Conservation (phyloP, 2,797 vertebrate species). For the Orestias chungarensis region DNA sequence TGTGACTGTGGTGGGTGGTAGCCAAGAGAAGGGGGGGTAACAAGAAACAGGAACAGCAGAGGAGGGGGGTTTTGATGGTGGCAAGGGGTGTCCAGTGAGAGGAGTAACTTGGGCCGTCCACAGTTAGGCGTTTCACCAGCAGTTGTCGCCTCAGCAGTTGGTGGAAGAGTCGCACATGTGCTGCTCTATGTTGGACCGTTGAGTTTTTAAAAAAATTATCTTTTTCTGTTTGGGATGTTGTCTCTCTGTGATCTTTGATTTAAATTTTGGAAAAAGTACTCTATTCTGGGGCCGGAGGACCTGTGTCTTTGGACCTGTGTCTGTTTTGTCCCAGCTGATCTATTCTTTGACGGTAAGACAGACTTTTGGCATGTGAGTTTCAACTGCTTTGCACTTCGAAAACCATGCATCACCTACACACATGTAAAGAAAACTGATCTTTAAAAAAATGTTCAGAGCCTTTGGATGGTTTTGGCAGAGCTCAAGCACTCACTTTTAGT, state of each 20-base stretch:
- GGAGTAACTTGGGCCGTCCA: constrained; percentile 59
- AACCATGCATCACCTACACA: constrained; percentile 22
- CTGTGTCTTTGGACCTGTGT: too few relatives aligned
- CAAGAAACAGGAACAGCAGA: constrained; percentile 26
- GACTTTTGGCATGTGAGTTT: constrained; percentile 7
- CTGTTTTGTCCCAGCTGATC: constrained; percentile 25
- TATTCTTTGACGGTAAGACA: constrained; percentile 67
- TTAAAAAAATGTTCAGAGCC: constrained; percentile 12
- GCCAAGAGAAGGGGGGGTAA: constrained; percentile 22
- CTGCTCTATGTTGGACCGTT: constrained; percentile 46
- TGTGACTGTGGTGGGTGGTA: constrained; percentile 36
- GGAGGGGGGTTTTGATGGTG: constrained; percentile 14
- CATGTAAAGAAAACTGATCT: constrained; percentile 10
- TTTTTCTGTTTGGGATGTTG: constrained; percentile 34
- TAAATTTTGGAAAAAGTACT: constrained; percentile 47
- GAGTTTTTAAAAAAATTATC: constrained; percentile 12
- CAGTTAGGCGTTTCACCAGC: constrained; percentile 64
- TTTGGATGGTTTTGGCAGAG: constrained; percentile 9
- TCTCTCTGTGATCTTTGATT: constrained; percentile 29
- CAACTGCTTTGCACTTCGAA: constrained; percentile 29
- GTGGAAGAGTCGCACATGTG: constrained; percentile 55
- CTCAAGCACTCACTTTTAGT: constrained; percentile 5
- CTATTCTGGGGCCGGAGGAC: constrained; percentile 12
- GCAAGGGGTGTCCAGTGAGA: constrained; percentile 41
- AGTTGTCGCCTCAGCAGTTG: constrained; percentile 70